A percentile compares a stretch with the other conserved stretches of the same genome.
Conservation (phyloP, 53 echinoderm and acorn worm genomes). For the Henricia sp. region DNA sequence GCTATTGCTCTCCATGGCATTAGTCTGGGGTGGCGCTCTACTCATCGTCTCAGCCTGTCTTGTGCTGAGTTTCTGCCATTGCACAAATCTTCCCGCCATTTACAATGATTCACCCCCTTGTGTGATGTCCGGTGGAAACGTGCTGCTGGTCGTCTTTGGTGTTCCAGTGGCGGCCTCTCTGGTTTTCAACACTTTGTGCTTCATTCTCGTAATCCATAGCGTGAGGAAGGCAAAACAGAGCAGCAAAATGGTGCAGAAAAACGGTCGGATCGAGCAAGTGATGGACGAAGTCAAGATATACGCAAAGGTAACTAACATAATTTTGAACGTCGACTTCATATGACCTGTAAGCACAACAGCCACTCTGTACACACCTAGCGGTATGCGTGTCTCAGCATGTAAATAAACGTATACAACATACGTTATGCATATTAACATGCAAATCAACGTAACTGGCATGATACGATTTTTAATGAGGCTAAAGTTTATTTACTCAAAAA, state of each 20-base stretch:
- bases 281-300: conserved; percentile 48
- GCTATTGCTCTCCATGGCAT: neutral
- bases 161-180: conserved; percentile 20
- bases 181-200: conserved; percentile 15
- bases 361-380: too few relatives aligned
- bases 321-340: too few relatives aligned
- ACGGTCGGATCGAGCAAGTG: neutral
- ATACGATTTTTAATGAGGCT: too few relatives aligned
- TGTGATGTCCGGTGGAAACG: neutral
- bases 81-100: conserved; percentile 26
- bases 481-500: too few relatives aligned
- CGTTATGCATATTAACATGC: too few relatives aligned
- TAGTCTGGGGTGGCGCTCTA: conserved; percentile 27
- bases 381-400: too few relatives aligned
- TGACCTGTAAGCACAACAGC: too few relatives aligned
- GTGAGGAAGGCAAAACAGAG: conserved; percentile 12
- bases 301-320: conserved; percentile 22
- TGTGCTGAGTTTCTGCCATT: conserved; percentile 7
- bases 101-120: conserved; percentile 8
- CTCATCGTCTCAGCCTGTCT: neutral
- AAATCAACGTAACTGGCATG: too few relatives aligned
- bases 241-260: conserved; percentile 33
- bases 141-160: conserved; percentile 28
- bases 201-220: neutral
- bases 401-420: too few relatives aligned